Evolutionary conservation across 2,888 invertebrate genomes (phyloP), one percentile per base, ranked within the genome.

Genomic region (Cataglyphis albicans): DNA sequence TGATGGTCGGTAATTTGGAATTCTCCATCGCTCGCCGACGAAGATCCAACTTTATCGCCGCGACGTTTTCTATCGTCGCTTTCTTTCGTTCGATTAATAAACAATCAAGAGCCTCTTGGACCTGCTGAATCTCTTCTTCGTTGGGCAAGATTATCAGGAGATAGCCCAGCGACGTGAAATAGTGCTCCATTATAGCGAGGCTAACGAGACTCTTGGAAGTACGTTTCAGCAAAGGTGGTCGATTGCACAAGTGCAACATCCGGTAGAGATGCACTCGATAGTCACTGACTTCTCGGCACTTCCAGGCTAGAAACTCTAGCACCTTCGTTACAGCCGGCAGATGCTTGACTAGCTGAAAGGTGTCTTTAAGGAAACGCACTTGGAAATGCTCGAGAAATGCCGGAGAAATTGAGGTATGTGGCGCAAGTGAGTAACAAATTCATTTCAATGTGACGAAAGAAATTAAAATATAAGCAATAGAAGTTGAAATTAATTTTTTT

Each of bases 141-240:
- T 87, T 87, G 3, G 93, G 86, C 32, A 93, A 86, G 18, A 93
- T 90, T 1, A 91, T 90, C 88, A 92, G 81, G 67, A 94, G 86
- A 65, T 92, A 89, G 82, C 95, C 95, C 44, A 95, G 83, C 25
- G 92, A 85, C 5, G 93, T 92, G 83, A 95, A 94, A 87, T 94
- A 95, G 78, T 93, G 93, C 41, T 93, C 88, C 63, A 95, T 72
- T 21, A 92, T 91, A 41, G 87, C 84, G 0, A 52, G 74, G 52
- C 86, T 92, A 10, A 59, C 74, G 5, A 93, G 76, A 64, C 85
- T 81, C 25, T 95, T 94, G 4, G 94, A 94, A 38, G 90, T 81
- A 75, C 90, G 92, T 15, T 90, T 91, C 35, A 95, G 82, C 29
- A 93, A 76, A 0, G 94, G 94, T 3, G 94, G 93, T 61, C 92